Percentiles rank a stretch among this genome's conserved stretches.
These are phyloP conservation scores for Strix aluco DNA, from an alignment of 2,113 vertebrate species.

Conservation along the genomic window DNA sequence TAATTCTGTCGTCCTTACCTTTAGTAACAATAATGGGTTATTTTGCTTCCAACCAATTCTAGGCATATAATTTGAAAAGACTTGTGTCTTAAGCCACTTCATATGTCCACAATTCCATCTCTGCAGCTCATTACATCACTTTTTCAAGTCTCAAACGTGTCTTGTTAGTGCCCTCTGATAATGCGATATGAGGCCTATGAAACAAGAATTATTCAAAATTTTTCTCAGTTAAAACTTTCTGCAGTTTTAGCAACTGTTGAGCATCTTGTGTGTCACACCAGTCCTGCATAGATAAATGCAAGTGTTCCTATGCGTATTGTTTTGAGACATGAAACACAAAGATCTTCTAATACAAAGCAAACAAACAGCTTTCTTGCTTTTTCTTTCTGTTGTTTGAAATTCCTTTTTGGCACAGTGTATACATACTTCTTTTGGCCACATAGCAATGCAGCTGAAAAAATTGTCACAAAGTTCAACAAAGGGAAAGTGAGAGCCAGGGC, in stretches of 20 bases:
- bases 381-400: constrained; percentile 36
- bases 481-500: constrained; percentile 60
- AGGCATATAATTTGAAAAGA: neutral
- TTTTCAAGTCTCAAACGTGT: neutral
- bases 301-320: fast-evolving
- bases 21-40: neutral
- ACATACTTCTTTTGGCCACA: constrained; percentile 7
- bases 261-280: neutral
- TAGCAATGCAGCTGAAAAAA: constrained; percentile 60
- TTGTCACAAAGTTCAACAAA: constrained; percentile 59
- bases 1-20: neutral
- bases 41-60: neutral
- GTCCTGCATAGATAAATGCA: neutral
- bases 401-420: constrained; percentile 3
- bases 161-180: neutral
- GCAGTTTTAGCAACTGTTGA: neutral
- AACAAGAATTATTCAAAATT: neutral
- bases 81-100: neutral
- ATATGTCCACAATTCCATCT: too few relatives aligned
- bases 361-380: neutral
- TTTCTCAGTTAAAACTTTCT: neutral
- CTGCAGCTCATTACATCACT: neutral
- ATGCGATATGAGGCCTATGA: neutral
- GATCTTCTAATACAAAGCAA: neutral
- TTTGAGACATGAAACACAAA: neutral